Base-by-base conservation (phyloP, 2,113 vertebrate genomes). In the Planiliza haematocheilus region DNA sequence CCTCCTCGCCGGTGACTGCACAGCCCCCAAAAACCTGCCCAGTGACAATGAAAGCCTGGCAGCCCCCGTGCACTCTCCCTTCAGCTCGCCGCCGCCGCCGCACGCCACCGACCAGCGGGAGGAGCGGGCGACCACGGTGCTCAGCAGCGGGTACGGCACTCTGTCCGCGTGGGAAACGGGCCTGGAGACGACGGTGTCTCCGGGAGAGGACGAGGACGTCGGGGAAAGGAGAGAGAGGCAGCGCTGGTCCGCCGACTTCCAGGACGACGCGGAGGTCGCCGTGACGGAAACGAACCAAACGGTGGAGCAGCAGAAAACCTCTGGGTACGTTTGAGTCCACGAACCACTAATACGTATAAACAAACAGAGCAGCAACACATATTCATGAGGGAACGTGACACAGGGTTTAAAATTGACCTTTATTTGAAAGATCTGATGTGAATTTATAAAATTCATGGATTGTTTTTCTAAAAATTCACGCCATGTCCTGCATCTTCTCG, bases 131-230 rank as follows among this genome's bases (percentile, higher is more conserved):
- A 90, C 92, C 4, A 93, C 93, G 0, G 86, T 84, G 39, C 65
- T 95, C 88, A 98, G 91, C 85, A 97, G 96, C 0, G 97, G 96
- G 0, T 97, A 97, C 36, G 95, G 95, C 3, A 96, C 95, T 0
- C 89, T 95, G 10, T 94, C 92, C 13, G n/a, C 92, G 12, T 92
- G 93, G 0, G 94, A 95, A 10, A 81, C 89, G 7, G 90, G 76
- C 37, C 67, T 80, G 7, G 80, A 79, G 10, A 38, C 39, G 13
- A 70, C 70, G 0, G 65, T 34, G 73, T 83, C 69, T 63, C 73
- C 18, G 1, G 58, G 57, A 41, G 61, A 64, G 4, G 70, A 75
- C 0, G 49, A 63, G 24, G 69, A 78, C 2, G 57, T 59, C 1
- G 13, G 18, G 21, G 66, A 63, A 16, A 57, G 10, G 11, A 66